Evolutionary conservation across 2,888 invertebrate species (phyloP).

Genomic region (Autographa pulchrina): DNA sequence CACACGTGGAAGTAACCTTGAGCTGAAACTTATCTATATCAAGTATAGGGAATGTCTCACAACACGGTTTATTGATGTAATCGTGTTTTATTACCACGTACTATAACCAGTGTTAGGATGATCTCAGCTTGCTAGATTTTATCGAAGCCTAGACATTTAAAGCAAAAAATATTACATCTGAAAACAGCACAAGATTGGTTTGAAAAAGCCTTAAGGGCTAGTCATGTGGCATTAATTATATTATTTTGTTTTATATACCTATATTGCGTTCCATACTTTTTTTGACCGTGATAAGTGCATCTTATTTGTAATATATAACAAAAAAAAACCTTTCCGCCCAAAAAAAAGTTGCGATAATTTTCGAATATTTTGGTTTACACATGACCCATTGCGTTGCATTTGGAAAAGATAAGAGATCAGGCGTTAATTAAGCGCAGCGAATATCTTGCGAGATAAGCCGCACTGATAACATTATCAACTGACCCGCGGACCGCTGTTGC

Average conservation of each 20-base stretch:
- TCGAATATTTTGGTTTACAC: constrained; percentile 8
- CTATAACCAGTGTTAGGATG: neutral
- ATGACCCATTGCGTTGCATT: constrained; percentile 14
- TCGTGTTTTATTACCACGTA: neutral
- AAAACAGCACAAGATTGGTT: no score
- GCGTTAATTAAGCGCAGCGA: constrained; percentile 26
- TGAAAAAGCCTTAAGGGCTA: no score
- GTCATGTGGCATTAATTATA: no score
- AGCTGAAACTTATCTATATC: neutral
- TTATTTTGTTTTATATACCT: no score
- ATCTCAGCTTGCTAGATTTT: neutral
- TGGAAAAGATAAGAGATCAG: constrained; percentile 17
- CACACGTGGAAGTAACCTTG: constrained; percentile 1
- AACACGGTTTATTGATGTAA: neutral
- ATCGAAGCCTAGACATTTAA: neutral
- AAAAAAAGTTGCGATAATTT: constrained; percentile 13
- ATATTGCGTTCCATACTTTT: neutral
- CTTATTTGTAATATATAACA: neutral
- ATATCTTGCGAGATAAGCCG: constrained; percentile 35
- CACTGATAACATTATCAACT: constrained; percentile 19
- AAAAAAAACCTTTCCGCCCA: neutral
- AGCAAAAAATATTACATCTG: no score
- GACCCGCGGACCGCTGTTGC: constrained; percentile 25
- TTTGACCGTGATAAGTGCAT: neutral
- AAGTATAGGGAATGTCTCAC: neutral